Conservation (phyloP, 2,797 vertebrate species). For the Sebastes cheni region DNA sequence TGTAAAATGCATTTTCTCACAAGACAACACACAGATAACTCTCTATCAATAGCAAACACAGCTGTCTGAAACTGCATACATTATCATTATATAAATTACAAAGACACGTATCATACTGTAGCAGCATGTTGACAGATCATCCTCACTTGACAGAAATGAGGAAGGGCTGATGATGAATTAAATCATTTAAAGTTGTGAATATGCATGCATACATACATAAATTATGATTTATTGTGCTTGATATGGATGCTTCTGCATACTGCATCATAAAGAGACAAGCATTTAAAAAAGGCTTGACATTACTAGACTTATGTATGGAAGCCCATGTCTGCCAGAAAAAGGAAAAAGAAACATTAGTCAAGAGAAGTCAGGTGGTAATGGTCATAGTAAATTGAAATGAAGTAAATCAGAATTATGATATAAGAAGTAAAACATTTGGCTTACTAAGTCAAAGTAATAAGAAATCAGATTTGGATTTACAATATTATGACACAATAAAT, state of each 20-base stretch:
- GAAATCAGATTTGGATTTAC: not conserved
- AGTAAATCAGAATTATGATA: not conserved
- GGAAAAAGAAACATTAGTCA: not conserved
- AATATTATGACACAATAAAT: no score
- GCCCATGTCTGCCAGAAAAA: not conserved
- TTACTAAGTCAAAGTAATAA: not conserved
- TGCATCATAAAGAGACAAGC: not conserved
- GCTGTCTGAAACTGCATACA: not conserved
- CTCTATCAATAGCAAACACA: not conserved
- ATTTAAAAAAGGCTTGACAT: not conserved
- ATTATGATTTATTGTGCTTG: not conserved
- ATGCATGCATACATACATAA: not conserved
- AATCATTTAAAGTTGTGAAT: conserved; percentile 10
- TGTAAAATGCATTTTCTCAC: not conserved
- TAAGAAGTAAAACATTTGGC: not conserved
- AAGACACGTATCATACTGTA: not conserved
- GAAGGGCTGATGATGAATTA: not conserved
- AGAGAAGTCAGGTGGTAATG: not conserved
- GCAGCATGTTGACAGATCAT: not conserved
- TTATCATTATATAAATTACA: not conserved
- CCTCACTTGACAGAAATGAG: not conserved
- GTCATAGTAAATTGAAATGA: not conserved
- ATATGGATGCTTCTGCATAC: not conserved
- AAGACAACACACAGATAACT: not conserved
- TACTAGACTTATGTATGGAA: not conserved